Percentiles rank a stretch among this genome's conserved stretches.
Conservation (phyloP, 2,113 vertebrate genomes). For the Sebastes fasciatus region DNA sequence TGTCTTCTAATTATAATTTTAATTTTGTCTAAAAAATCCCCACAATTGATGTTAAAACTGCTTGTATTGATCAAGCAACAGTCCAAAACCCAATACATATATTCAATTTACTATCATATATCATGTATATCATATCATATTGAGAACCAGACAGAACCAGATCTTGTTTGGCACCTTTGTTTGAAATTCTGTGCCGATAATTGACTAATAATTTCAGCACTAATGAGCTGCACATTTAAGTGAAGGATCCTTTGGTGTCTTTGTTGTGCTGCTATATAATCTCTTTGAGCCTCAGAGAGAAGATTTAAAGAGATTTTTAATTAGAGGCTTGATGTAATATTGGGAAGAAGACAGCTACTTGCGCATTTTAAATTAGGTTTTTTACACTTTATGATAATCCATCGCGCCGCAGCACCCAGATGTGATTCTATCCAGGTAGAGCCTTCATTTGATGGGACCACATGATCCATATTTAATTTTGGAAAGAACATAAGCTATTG, state of each 20-base stretch:
- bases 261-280: constrained; percentile 9
- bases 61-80: neutral
- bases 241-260: neutral
- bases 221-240: constrained; percentile 1
- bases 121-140: neutral
- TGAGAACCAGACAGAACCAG: neutral
- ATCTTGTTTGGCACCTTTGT: neutral
- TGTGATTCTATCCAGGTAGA: neutral
- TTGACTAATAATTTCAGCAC: neutral
- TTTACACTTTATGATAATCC: constrained; percentile 4
- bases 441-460: neutral
- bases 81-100: no score
- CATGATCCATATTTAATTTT: neutral
- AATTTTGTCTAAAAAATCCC: neutral
- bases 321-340: neutral
- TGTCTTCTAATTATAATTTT: neutral
- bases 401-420: neutral
- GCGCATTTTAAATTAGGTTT: neutral
- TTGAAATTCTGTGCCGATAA: neutral
- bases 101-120: no score
- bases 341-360: neutral
- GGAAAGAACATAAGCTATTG: neutral
- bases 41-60: neutral
- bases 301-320: constrained; percentile 20
- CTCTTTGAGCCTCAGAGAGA: constrained; percentile 17